Percentiles rank a stretch among this genome's conserved stretches.
phyloP scores from a whole-genome alignment of 2,797 vertebrate species.

The Hemibagrus guttatus region DNA sequence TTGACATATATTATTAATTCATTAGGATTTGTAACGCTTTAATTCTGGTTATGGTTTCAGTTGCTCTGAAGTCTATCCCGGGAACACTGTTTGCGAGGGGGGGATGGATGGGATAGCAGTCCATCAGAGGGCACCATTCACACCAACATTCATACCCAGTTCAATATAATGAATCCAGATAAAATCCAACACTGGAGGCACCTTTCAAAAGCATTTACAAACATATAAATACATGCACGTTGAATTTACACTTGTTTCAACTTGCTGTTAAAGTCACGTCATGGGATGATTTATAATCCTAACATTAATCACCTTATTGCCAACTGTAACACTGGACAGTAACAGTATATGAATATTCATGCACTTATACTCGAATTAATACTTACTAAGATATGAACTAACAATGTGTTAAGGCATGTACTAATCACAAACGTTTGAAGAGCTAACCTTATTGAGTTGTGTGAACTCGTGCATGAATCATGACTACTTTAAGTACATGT shows the following conservation, averaged over 20 bases:
- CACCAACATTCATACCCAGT: neutral
- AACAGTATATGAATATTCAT: too few species aligned
- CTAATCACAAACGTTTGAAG: too few species aligned
- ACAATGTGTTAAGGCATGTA: too few species aligned
- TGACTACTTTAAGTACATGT: too few species aligned
- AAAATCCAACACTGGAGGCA: neutral
- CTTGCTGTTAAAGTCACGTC: neutral
- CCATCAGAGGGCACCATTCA: neutral
- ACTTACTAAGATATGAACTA: too few species aligned
- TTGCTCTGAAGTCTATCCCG: neutral
- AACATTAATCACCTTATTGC: neutral
- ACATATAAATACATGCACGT: neutral
- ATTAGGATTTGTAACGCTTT: neutral
- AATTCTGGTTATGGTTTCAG: neutral
- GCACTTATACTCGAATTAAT: too few species aligned
- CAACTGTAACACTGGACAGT: too few species aligned
- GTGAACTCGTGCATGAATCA: too few species aligned
- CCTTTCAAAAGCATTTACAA: neutral
- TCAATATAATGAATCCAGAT: neutral
- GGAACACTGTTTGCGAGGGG: neutral
- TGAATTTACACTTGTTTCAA: neutral
- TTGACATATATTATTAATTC: neutral
- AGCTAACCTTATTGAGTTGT: too few species aligned
- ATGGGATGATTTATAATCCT: neutral
- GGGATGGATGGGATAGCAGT: neutral